A percentile compares a stretch with the other conserved stretches of the same genome.
Evolutionary conservation across 2,888 invertebrate species (phyloP).

Genomic region (Teinopalpus imperialis): DNA sequence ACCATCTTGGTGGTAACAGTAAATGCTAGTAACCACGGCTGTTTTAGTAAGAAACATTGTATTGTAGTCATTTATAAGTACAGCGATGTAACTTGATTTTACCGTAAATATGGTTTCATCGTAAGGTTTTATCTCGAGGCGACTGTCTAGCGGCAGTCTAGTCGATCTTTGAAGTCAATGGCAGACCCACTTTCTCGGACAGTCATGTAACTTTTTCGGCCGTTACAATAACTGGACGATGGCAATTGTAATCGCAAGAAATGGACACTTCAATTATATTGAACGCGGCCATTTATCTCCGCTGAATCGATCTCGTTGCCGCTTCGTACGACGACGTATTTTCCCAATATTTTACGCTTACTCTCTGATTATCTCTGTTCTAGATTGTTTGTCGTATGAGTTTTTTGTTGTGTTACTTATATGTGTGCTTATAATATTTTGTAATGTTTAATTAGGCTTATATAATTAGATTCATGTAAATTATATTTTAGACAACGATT

Average conservation of each 20-base stretch:
- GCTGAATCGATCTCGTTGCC: conserved; percentile 35
- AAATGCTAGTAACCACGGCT: conserved; percentile 1
- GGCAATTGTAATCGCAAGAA: conserved; percentile 56
- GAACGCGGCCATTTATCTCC: conserved; percentile 50
- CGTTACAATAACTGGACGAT: conserved; percentile 60
- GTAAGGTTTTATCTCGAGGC: conserved; percentile 26
- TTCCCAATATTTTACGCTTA: conserved; percentile 11
- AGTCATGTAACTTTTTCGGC: conserved; percentile 59
- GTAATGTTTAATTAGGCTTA: too few species aligned
- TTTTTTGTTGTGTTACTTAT: too few species aligned
- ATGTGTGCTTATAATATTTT: too few species aligned
- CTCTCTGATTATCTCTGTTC: too few species aligned
- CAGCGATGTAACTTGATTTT: conserved; percentile 34
- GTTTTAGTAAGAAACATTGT: background rate
- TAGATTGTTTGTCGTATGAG: too few species aligned
- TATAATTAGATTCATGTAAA: too few species aligned
- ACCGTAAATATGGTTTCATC: conserved; percentile 22
- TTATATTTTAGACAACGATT: too few species aligned
- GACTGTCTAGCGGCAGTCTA: conserved; percentile 69
- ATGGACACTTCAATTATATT: conserved; percentile 58
- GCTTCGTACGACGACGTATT: conserved; percentile 2
- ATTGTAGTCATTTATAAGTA: conserved; percentile 2
- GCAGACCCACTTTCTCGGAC: conserved; percentile 71
- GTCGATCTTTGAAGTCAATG: conserved; percentile 56
- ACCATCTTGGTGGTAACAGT: background rate